These are phyloP conservation scores for Hyperopisus bebe DNA, from an alignment of 2,113 vertebrate genomes.

Conservation along the genomic window DNA sequence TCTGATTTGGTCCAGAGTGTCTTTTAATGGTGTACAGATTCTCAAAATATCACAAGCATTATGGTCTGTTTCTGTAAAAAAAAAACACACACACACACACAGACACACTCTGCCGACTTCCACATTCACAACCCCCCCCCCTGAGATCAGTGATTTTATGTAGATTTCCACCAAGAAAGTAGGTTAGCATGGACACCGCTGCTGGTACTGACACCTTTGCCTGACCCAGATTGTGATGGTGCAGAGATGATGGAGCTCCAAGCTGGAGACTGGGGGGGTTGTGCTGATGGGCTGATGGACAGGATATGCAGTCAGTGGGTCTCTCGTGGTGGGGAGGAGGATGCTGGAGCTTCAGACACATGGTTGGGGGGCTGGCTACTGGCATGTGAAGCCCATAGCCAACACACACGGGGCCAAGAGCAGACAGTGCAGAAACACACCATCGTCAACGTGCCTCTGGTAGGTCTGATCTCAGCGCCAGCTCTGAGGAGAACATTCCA, in stretches of 20 bases:
- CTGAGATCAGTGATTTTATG: slow-evolving; percentile 19
- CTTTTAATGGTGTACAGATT: background rate
- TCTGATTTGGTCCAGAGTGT: background rate
- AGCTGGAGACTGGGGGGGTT: background rate
- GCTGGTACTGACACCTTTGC: background rate
- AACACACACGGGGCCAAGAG: background rate
- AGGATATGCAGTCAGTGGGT: background rate
- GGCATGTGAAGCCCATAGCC: background rate
- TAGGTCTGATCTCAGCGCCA: background rate
- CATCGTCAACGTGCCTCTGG: background rate
- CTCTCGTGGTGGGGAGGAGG: background rate
- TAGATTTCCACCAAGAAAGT: slow-evolving; percentile 1
- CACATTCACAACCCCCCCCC: slow-evolving; percentile 7
- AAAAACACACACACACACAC: background rate
- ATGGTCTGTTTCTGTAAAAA: background rate
- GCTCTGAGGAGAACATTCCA: background rate
- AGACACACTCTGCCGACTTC: background rate
- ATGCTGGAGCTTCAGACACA: background rate
- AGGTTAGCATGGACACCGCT: background rate
- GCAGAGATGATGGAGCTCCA: background rate
- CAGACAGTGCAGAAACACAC: background rate
- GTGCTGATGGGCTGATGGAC: background rate
- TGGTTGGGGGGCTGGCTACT: background rate
- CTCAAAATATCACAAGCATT: background rate
- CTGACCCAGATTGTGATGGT: background rate